Evolutionary conservation across 2,113 vertebrate genomes (phyloP).

Genomic region (Danionella cerebrum): DNA sequence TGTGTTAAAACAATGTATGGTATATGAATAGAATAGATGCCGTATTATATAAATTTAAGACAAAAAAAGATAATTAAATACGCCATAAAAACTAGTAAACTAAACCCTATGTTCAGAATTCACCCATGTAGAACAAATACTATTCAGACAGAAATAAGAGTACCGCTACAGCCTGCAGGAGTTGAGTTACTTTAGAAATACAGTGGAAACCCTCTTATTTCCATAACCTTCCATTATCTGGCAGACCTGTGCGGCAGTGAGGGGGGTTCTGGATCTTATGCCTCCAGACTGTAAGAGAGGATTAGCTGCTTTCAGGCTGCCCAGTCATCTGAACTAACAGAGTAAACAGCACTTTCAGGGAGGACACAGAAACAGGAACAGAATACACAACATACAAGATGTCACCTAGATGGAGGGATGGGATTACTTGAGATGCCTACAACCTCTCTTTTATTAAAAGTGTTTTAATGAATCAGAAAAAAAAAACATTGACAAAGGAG

Average conservation of each 20-base stretch:
- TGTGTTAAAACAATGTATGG: too few relatives aligned
- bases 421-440: neutral
- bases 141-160: neutral
- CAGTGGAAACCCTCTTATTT: neutral
- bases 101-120: neutral
- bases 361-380: neutral
- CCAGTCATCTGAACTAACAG: constrained; percentile 17
- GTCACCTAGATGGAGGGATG: neutral
- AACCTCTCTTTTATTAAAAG: too few relatives aligned
- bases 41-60: too few relatives aligned
- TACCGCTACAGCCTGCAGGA: neutral
- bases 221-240: constrained; percentile 11
- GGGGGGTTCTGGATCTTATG: constrained; percentile 1
- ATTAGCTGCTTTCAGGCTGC: constrained; percentile 18
- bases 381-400: neutral
- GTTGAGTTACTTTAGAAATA: constrained; percentile 13
- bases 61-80: too few relatives aligned
- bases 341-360: constrained; percentile 2
- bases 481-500: too few relatives aligned
- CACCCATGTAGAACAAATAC: neutral
- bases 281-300: constrained; percentile 10
- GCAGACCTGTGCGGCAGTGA: neutral
- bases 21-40: too few relatives aligned
- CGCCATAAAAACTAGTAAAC: too few relatives aligned
- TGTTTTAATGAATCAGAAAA: too few relatives aligned